A percentile compares a stretch with the other conserved stretches of the same genome.
Evolutionary conservation across 2,888 invertebrate species (phyloP).

Genomic region (Lithophane ornitopus): DNA sequence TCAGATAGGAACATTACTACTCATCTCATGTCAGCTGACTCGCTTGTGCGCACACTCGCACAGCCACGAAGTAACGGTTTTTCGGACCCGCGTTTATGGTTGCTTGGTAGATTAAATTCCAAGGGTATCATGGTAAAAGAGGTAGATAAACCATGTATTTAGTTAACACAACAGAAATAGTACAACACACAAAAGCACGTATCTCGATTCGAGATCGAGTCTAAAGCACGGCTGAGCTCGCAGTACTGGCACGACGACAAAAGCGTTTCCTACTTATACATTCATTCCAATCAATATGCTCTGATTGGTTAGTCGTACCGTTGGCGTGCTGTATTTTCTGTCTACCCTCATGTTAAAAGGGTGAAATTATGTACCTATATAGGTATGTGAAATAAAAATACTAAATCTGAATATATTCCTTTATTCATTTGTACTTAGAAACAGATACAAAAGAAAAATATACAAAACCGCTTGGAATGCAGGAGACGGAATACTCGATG

Average conservation of each 20-base stretch:
- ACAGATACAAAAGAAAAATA: slow-evolving; percentile 72
- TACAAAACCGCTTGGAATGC: slow-evolving; percentile 82
- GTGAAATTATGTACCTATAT: neutral
- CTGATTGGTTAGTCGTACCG: no score
- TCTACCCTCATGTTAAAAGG: neutral
- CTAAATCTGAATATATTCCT: slow-evolving; percentile 80
- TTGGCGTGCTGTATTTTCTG: neutral
- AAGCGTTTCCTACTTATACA: neutral
- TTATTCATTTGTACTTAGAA: slow-evolving; percentile 86
- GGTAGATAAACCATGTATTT: neutral
- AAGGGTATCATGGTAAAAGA: neutral
- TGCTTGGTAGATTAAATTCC: neutral
- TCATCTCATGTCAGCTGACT: neutral
- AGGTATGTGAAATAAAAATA: slow-evolving; percentile 51
- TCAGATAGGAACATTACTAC: no score
- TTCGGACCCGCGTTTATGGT: neutral
- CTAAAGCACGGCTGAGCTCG: no score
- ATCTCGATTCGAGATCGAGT: no score
- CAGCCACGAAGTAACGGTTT: neutral
- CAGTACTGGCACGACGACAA: neutral
- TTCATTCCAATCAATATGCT: neutral
- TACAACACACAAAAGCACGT: neutral
- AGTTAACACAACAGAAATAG: neutral
- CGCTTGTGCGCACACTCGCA: neutral
- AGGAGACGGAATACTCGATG: slow-evolving; percentile 84